Conservation (phyloP, 2,888 invertebrate species). For the Sabatieria punctata region DNA sequence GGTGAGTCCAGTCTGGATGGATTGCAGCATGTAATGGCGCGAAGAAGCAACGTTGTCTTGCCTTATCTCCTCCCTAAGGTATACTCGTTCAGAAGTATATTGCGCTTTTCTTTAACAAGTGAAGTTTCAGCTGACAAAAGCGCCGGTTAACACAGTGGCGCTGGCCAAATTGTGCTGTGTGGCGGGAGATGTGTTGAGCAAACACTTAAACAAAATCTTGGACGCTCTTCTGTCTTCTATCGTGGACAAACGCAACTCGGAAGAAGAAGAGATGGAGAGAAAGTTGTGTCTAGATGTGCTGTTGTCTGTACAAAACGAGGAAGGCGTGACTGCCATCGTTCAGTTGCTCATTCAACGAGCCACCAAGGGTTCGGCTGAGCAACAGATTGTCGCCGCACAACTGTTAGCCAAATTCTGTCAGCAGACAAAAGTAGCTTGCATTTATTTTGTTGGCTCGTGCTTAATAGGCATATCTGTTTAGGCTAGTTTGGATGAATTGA, state of each 20-base stretch:
- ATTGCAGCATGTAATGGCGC: slow-evolving; percentile 84
- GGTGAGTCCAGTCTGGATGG: slow-evolving; percentile 88
- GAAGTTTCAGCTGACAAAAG: slow-evolving; percentile 52
- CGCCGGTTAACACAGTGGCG: slow-evolving; percentile 79
- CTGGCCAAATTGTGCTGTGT: slow-evolving; percentile 81
- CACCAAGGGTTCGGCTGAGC: slow-evolving; percentile 41
- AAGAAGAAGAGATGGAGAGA: slow-evolving; percentile 43
- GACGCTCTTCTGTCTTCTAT: slow-evolving; percentile 68
- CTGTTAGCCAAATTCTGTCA: slow-evolving; percentile 73
- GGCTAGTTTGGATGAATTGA: slow-evolving; percentile 67
- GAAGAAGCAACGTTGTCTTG: slow-evolving; percentile 81
- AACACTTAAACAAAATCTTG: slow-evolving; percentile 73
- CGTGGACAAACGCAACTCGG: slow-evolving; percentile 33
- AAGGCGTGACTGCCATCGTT: slow-evolving; percentile 67
- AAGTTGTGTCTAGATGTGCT: slow-evolving; percentile 84
- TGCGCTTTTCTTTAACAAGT: background rate
- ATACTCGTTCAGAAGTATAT: slow-evolving; percentile 3
- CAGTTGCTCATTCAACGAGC: slow-evolving; percentile 64
- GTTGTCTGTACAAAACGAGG: slow-evolving; percentile 61
- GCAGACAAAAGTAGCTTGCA: slow-evolving; percentile 52
- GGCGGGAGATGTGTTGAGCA: slow-evolving; percentile 75
- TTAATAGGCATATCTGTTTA: background rate
- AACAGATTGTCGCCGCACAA: slow-evolving; percentile 47
- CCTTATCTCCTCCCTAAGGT: slow-evolving; percentile 75
- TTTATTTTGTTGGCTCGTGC: background rate